Evolutionary conservation across 2,113 vertebrate species (phyloP), one percentile per base, ranked within the genome.

Genomic region (Burhinus oedicnemus): DNA sequence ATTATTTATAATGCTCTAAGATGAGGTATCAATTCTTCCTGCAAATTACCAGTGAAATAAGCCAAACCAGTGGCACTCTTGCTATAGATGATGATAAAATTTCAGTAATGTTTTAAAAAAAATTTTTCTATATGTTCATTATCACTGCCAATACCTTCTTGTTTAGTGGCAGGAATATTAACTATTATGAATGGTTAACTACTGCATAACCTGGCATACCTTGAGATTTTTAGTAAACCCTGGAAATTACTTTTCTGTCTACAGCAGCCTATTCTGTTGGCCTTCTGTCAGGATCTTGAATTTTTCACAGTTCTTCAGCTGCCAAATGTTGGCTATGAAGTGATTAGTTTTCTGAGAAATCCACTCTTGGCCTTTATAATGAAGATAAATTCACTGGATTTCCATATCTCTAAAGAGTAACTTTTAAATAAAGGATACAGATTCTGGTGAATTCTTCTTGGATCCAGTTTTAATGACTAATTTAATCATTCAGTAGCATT

Each of bases 261-360:
- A 12, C 26, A 81, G 47, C 8, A 81, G 52, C 32, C 64, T 93
- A 47, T 68, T 92, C 42, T 26, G 11, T 66, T 95, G 76, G 57
- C 60, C 47, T 93, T 81, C 30, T 82, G 38, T 87, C 76, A 93
- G 65, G 6, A 91, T 93, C 72, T 75, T 87, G 65, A 55, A n/a
- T 92, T 95, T 88, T 92, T 93, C 80, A 49, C 54, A 78, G 52
- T 78, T 82, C 72, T 80, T 81, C 57, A 36, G n/a, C 80, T 84
- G 89, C 92, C 83, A 96, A 3, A 42, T 62, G 12, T 77, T 90
- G 66, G 51, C 72, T 89, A 23, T 30, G 17, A 90, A 86, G 42
- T 87, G 32, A 93, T 95, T 89, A 44, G 38, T 89, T 92, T 90
- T 86, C 80, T 93, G 79, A 90, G 44, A 88, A 94, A 94, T 75